Conservation (phyloP, 2,888 invertebrate species). For the Monoplex corrugatus region DNA sequence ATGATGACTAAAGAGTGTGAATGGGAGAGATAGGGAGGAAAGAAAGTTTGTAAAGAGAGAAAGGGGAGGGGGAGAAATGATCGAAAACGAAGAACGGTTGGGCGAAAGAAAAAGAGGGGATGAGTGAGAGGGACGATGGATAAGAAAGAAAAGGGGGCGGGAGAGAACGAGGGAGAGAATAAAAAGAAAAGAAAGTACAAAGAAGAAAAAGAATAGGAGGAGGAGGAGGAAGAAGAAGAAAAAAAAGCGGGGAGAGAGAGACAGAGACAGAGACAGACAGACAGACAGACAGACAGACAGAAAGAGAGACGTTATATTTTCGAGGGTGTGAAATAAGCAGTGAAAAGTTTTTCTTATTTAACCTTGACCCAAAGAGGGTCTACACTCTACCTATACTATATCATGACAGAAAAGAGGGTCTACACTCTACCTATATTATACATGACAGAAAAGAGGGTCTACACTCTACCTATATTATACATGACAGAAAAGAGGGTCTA, state of each 20-base stretch:
- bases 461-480: too few species aligned
- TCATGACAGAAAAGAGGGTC: too few species aligned
- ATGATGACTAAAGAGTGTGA: background rate
- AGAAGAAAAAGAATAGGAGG: background rate
- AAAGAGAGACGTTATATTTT: background rate
- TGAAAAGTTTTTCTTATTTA: too few species aligned
- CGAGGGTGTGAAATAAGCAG: too few species aligned
- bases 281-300: background rate
- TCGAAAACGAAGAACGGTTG: background rate
- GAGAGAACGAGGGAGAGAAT: conserved; percentile 6
- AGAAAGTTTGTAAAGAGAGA: conserved; percentile 5
- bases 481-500: too few species aligned
- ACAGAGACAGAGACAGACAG: conserved; percentile 8
- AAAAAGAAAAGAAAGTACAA: too few species aligned
- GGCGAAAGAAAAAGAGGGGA: background rate
- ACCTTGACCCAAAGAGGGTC: too few species aligned
- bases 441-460: too few species aligned
- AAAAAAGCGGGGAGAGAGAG: conserved; percentile 38
- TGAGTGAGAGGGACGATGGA: background rate
- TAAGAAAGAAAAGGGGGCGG: background rate
- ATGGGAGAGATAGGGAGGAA: background rate
- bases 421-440: too few species aligned
- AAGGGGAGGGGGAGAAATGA: background rate
- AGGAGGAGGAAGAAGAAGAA: conserved; percentile 24
- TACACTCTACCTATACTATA: too few species aligned